phyloP scores from a whole-genome alignment of 2,797 vertebrate genomes.

The Sebastes diploproa region DNA sequence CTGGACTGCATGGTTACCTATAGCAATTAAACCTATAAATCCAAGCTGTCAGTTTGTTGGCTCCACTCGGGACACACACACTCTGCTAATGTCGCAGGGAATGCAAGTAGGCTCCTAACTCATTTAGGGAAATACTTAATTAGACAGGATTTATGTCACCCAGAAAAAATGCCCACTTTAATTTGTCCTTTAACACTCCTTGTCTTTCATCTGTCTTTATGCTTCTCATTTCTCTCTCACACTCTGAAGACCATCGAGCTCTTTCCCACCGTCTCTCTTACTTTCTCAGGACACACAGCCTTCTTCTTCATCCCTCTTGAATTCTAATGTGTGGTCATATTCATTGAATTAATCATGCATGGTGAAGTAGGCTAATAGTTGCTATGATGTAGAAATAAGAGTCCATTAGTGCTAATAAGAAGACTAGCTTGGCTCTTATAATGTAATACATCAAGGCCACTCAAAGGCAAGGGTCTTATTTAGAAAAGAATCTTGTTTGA shows the following conservation, averaged over 20 bases:
- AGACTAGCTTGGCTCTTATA: slow-evolving; percentile 44
- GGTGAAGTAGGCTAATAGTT: slow-evolving; percentile 63
- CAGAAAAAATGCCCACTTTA: slow-evolving; percentile 24
- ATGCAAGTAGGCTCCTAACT: slow-evolving; percentile 33
- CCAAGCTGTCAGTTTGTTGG: slow-evolving; percentile 90
- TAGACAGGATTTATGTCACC: slow-evolving; percentile 25
- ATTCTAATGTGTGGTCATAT: slow-evolving; percentile 41
- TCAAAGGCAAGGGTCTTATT: slow-evolving; percentile 32
- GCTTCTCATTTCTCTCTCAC: slow-evolving; percentile 4
- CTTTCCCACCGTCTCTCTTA: neutral
- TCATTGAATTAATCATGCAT: slow-evolving; percentile 69
- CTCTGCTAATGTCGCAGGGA: neutral
- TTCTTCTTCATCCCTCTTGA: slow-evolving; percentile 11
- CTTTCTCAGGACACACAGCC: neutral
- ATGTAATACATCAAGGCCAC: slow-evolving; percentile 45
- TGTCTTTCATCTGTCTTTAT: slow-evolving; percentile 4
- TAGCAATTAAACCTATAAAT: slow-evolving; percentile 98
- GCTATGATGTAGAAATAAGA: slow-evolving; percentile 75
- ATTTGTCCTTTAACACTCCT: slow-evolving; percentile 22
- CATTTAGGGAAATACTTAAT: slow-evolving; percentile 39
- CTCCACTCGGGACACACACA: slow-evolving; percentile 51
- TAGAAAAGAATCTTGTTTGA: slow-evolving; percentile 16
- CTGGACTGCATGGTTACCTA: slow-evolving; percentile 94
- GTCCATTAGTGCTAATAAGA: slow-evolving; percentile 68
- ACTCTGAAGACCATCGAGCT: slow-evolving; percentile 11